Conservation (phyloP, 2,888 invertebrate genomes). For the Anthophora plumipes region DNA sequence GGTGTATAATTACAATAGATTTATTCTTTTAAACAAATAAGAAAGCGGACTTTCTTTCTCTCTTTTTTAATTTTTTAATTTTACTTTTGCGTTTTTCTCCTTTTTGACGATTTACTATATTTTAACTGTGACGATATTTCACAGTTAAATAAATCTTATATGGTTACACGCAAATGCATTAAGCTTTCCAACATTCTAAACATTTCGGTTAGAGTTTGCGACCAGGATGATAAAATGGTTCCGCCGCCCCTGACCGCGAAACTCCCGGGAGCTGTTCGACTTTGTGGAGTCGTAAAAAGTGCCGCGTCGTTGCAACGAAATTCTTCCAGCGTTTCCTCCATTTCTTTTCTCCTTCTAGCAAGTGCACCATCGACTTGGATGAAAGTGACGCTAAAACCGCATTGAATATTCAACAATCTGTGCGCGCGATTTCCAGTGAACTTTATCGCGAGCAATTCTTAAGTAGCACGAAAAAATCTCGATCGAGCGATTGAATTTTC, state of each 20-base stretch:
- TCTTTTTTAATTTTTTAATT: too few relatives aligned
- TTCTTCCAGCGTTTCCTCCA: slow-evolving; percentile 43
- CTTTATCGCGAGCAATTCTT: not conserved
- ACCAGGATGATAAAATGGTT: slow-evolving; percentile 43
- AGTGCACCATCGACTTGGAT: not conserved
- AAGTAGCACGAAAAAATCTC: not conserved
- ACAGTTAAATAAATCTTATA: slow-evolving; percentile 8
- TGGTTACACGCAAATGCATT: not conserved
- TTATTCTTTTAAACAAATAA: too few relatives aligned
- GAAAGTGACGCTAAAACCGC: slow-evolving; percentile 2
- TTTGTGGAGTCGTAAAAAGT: slow-evolving; percentile 58
- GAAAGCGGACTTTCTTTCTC: too few relatives aligned
- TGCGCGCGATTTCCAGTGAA: slow-evolving; percentile 19
- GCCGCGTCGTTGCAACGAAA: slow-evolving; percentile 51
- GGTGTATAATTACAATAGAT: too few relatives aligned
- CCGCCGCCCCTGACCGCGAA: slow-evolving; percentile 29
- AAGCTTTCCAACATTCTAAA: slow-evolving; percentile 32
- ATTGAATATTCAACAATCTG: slow-evolving; percentile 32
- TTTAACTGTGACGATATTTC: slow-evolving; percentile 24
- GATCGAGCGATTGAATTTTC: not conserved
- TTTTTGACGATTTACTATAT: too few relatives aligned
- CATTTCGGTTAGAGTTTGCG: slow-evolving; percentile 21
- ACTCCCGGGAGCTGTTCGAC: slow-evolving; percentile 44
- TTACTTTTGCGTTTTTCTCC: too few relatives aligned
- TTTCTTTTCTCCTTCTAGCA: not conserved